Base-by-base conservation (phyloP, 2,888 invertebrate genomes). In the Heliconius charithonia region DNA sequence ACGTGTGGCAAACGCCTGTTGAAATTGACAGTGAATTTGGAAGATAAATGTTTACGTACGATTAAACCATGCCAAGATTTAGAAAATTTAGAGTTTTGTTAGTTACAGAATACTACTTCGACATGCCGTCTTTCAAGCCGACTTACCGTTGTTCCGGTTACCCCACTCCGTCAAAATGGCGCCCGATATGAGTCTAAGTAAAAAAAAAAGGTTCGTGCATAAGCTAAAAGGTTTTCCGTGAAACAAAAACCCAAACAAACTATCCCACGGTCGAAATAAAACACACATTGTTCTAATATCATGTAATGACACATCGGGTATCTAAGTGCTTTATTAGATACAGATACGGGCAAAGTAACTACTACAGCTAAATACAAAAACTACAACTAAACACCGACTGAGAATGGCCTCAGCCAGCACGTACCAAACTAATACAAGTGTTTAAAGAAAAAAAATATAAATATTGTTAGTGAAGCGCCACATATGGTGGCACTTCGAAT, bases 291-390 rank as follows among this genome's bases (percentile, higher is more conserved):
- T 93, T 93, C 93, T 94, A 94, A 91, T 90, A 90, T 90, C 89
- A 93, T 94, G 93, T 94, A 94, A 94, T 95, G 93, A 93, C 92
- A 94, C 92, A 92, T 91, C 86, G 89, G 89, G 89, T 92, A 92
- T 89, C 88, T 92, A 92, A 85, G 93, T 93, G 94, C 94, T 91
- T 91, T 89, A 88, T 91, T 90, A 92, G 93, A 93, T 86, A 89
- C 86, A 86, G 81, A 86, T 88, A 91, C 93, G 93, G 90, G 93
- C 93, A 91, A 91, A 89, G 89, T 88, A 83, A 89, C 85, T 86
- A 89, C 87, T 86, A 85, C 41, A 69, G 41, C 92, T 92, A 93
- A 89, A 89, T 90, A 91, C 91, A 91, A 90, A 74, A 87, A 86
- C 91, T 91, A 92, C 90, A 81, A 74, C 89, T 88, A 89, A 78